These are phyloP conservation scores for Tenthredo distinguenda DNA, from an alignment of 2,888 invertebrate species.

Conservation along the genomic window DNA sequence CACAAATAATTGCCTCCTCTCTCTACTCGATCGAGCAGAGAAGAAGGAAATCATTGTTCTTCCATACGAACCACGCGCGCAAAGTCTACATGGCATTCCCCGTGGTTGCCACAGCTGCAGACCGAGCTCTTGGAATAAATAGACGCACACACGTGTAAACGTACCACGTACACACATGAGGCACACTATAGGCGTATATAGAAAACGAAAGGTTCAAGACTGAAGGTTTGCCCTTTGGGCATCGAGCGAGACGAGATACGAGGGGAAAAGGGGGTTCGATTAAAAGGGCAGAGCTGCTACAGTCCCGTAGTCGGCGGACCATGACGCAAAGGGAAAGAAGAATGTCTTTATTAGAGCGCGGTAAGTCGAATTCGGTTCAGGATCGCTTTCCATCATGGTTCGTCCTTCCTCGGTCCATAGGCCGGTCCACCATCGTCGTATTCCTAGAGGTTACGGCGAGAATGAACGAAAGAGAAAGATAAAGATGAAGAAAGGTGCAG, in stretches of 20 bases:
- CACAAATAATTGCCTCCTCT: constrained; percentile 39
- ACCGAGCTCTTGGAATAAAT: constrained; percentile 31
- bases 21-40: constrained; percentile 62
- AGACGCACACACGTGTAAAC: constrained; percentile 47
- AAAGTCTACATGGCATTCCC: constrained; percentile 25
- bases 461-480: constrained; percentile 4
- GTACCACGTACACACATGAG: constrained; percentile 26
- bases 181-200: constrained; percentile 15
- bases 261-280: constrained; percentile 49
- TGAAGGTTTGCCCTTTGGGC: constrained; percentile 51
- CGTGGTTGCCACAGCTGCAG: constrained; percentile 25
- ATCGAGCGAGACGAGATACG: constrained; percentile 31
- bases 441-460: constrained; percentile 6
- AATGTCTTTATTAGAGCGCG: constrained; percentile 76
- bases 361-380: constrained; percentile 69
- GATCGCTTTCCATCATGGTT: constrained; percentile 45
- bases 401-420: constrained; percentile 17
- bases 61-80: constrained; percentile 45
- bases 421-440: constrained; percentile 32
- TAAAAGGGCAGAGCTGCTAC: constrained; percentile 56
- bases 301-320: constrained; percentile 42
- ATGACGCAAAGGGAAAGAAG: constrained; percentile 73
- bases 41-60: constrained; percentile 70
- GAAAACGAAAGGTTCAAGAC: constrained; percentile 42
- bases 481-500: background rate